Evolutionary conservation across 2,113 vertebrate species (phyloP), one percentile per base, ranked within the genome.

Genomic region (Microcebus tavaratra): DNA sequence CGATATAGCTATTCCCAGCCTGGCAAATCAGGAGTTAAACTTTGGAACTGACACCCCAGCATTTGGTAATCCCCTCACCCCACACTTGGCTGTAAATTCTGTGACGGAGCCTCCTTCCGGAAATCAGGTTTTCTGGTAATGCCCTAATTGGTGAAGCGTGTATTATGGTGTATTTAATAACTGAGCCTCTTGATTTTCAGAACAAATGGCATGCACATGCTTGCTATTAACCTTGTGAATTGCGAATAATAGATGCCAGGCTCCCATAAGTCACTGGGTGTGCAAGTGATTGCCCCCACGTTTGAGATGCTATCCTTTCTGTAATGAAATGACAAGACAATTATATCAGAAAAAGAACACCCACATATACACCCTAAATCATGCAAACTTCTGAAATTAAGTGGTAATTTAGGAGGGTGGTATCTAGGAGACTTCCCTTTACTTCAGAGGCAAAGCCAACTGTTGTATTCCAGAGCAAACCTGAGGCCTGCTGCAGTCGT

Each of bases 51-150:
- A 85, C n/a, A 86, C 29, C 72, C 23, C 53, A 96, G 61, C 25
- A 80, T 92, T 92, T 75, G 72, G 45, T 84, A 88, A 76, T 36
- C 27, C 67, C 83, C 36, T 72, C 36, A 83, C 68, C 72, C 42
- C 42, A 72, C 8, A 21, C 25, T 72, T 84, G 45, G 42, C 81
- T 82, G 6, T 68, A 94, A 94, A 91, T 90, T 85, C 91, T 84
- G 53, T 88, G 76, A 97, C 88, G 85, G 31, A 95, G 73, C 61
- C 76, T 78, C 59, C 57, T 89, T 94, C n/a, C 3, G 0, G 84
- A 96, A 95, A 80, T 94, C 65, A 95, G 89, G 25, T 94, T 97
- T 95, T 63, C 94, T 83, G 70, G 42, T 93, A 94, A 90, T 76
- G 68, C 68, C 65, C 59, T 96, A 94, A 96, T 88, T 95, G 70